Base-by-base conservation (phyloP, 2,888 invertebrate genomes). In the Calameuta filiformis region DNA sequence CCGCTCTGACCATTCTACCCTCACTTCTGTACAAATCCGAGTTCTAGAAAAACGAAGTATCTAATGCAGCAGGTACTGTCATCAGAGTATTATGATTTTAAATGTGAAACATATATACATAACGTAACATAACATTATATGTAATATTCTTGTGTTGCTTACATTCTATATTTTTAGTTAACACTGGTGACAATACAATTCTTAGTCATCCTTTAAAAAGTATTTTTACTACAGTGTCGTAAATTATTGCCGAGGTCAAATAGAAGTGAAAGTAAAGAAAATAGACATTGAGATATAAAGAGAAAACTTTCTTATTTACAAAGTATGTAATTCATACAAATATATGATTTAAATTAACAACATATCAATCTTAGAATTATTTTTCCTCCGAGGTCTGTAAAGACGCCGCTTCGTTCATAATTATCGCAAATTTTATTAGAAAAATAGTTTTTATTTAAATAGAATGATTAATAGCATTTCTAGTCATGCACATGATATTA, bases 301-400 rank as follows among this genome's bases (percentile, higher is more conserved):
- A 56, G 23, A 56, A 56, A 15, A 56, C 9, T 71, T 71, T 71
- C 9, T 71, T 30, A 71, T 15, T 69, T 69, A 15, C 30, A 33
- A 33, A 4, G 9, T 23, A 31, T 71, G 11, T 71, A 71, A 71
- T 30, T 71, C 30, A 30, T 71, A 71, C 71, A 71, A 71, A 71
- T 71, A 71, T 30, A 31, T 30, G 3, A 15, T 71, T 9, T 12
- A 71, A 31, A 30, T 71, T 71, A 56, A 56, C 9, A 56, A 56
- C 1, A 56, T 56, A 56, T 56, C 40, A 23, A 40, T 23, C 56
- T 56, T 56, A 56, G 9, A 56, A 2, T 23, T 56, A 33, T 79
- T 80, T 83, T 87, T 87, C 89, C 89, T 85, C 87, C 78, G 85
- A 87, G 85, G 87, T 85, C 86, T 86, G 82, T 85, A 87, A 85